Base-by-base conservation (phyloP, 2,797 vertebrate species). In the Mionectes olivaceus region DNA sequence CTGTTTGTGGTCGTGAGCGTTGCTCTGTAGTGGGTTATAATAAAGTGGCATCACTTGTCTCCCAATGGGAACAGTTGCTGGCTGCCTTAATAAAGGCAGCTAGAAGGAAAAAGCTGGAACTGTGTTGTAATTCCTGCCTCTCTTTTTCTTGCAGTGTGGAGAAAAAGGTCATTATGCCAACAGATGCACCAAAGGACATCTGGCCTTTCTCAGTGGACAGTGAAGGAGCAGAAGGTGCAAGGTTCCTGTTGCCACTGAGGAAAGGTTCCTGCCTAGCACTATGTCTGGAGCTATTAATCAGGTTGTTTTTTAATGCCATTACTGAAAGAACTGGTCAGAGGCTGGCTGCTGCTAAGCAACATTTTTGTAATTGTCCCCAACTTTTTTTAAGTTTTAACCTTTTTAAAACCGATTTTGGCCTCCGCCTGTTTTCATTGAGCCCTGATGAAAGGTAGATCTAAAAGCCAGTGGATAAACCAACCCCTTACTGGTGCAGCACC, bases 151-250 rank as follows among this genome's bases (percentile, higher is more conserved):
- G 86, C 64, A 99, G 99, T 99, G 99, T 96, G 99, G 99, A 57
- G 99, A 99, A 97, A 99, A 99, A 97, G 99, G 99, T 95, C 99
- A 99, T 97, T 99, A 99, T 63, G 99, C 99, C 98, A 99, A 99
- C 98, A 99, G 99, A 98, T 99, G 99, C 97, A 99, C 99, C 89
- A 99, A 99, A 98, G 99, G 99, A 95, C 99, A 99, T 84, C 98
- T 99, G 91, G 99, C 99, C 86, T 99, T 99, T 98, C 98, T 99
- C 97, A 99, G 99, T 82, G 99, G 99, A 96, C 99, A 99, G 97
- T 99, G 97, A 98, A 67, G 84, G 95, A 95, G 75, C 83, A 77
- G 59, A 94, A 91, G 77, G 69, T 33, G 55, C 84, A 71, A 74
- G 89, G 91, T 95, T 94, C 90, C 30, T 92, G 27, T 94, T 97